Conservation (phyloP, 2,113 vertebrate species). For the Eudorcas thomsonii region DNA sequence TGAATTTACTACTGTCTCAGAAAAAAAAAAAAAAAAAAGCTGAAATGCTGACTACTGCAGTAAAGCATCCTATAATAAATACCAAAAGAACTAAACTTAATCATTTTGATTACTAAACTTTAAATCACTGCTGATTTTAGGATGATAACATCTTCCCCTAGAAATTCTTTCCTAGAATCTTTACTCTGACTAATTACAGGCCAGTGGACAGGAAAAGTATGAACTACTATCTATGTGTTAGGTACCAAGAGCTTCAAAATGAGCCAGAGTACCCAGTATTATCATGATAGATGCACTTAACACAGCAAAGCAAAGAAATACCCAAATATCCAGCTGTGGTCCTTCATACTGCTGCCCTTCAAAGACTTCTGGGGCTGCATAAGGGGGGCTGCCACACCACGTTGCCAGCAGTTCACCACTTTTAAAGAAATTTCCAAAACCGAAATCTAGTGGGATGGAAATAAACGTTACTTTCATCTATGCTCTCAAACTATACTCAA, state of each 20-base stretch:
- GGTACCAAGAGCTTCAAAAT: background rate
- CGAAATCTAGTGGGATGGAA: constrained; percentile 89
- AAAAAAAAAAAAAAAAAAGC: background rate
- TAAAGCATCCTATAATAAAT: constrained; percentile 12
- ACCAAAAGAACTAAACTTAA: constrained; percentile 20
- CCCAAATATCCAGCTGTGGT: constrained; percentile 99
- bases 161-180: background rate
- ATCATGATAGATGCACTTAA: background rate
- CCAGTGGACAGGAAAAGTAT: background rate
- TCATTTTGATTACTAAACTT: constrained; percentile 38
- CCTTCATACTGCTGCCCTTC: constrained; percentile 98
- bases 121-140: constrained; percentile 4
- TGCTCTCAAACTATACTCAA: background rate
- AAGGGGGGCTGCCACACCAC: constrained; percentile 98
- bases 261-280: background rate
- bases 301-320: constrained; percentile 74
- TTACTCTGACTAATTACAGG: background rate
- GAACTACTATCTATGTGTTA: background rate
- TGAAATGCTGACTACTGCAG: background rate
- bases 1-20: constrained; percentile 8
- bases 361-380: constrained; percentile 97
- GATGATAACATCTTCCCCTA: constrained; percentile 5
- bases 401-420: constrained; percentile 93
- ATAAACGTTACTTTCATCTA: constrained; percentile 56
- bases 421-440: constrained; percentile 98